A percentile compares a stretch with the other conserved stretches of the same genome.
These are phyloP conservation scores for Helicoverpa assulta DNA, from an alignment of 2,888 invertebrate genomes.

Conservation along the genomic window DNA sequence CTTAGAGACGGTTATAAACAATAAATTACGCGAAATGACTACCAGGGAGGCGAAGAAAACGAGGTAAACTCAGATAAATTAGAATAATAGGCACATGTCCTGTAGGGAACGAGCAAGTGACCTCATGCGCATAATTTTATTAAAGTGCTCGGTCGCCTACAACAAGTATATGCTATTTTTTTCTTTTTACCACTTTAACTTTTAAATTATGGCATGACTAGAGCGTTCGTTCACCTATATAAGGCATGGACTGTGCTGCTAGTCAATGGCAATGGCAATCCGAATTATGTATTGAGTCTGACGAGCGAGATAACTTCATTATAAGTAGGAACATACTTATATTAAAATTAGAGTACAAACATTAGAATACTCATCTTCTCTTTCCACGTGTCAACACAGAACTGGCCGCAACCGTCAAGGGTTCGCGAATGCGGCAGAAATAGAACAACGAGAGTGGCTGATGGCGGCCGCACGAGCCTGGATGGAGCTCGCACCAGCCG, in stretches of 20 bases:
- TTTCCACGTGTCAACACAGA: conserved; percentile 77
- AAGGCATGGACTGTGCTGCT: too few species aligned
- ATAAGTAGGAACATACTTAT: too few species aligned
- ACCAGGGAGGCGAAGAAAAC: conserved; percentile 81
- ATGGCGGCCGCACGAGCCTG: conserved; percentile 92
- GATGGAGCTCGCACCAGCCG: conserved; percentile 92
- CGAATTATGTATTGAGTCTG: too few species aligned
- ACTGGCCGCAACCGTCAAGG: conserved; percentile 91
- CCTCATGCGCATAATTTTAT: conserved; percentile 4
- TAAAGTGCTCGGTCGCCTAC: neutral
- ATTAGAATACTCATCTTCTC: neutral
- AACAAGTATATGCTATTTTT: neutral
- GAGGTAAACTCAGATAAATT: conserved; percentile 70
- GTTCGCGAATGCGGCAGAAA: conserved; percentile 80
- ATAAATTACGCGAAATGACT: conserved; percentile 84
- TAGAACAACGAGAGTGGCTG: conserved; percentile 84
- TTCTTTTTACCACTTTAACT: too few species aligned
- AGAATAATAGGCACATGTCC: neutral
- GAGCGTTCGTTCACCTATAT: too few species aligned
- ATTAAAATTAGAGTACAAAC: too few species aligned
- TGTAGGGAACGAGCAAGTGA: conserved; percentile 9
- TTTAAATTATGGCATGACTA: too few species aligned
- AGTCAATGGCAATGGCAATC: too few species aligned
- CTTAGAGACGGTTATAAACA: conserved; percentile 88
- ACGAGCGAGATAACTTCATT: too few species aligned